These are phyloP conservation scores for Luidia sarsii DNA, from an alignment of 53 echinoderm and acorn worm species.

Conservation along the genomic window DNA sequence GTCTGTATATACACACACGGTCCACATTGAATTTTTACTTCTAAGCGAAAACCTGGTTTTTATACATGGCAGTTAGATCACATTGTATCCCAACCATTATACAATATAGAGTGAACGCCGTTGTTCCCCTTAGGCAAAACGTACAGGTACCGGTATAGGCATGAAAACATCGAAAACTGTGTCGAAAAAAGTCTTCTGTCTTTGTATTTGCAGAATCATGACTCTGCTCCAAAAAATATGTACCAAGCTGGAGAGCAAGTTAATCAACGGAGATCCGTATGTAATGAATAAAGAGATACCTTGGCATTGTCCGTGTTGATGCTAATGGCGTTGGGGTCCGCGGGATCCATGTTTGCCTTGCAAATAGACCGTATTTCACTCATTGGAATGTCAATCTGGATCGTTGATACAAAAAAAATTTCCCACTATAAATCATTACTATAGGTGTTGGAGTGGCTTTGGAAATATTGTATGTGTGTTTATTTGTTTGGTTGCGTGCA, in stretches of 20 bases:
- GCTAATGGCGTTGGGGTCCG: conserved; percentile 83
- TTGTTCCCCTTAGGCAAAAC: not conserved
- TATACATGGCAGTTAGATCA: no score
- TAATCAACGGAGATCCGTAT: not conserved
- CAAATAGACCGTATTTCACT: conserved; percentile 58
- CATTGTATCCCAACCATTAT: not conserved
- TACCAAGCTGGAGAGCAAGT: not conserved
- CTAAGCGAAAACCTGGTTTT: no score
- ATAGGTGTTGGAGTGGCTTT: not conserved
- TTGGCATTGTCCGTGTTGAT: conserved; percentile 70
- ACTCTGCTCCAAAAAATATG: not conserved
- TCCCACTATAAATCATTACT: not conserved
- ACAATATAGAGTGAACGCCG: not conserved
- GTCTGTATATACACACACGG: no score
- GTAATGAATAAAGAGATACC: conserved; percentile 33
- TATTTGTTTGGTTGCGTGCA: not conserved
- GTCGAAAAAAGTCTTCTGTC: not conserved
- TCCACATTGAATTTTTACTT: no score
- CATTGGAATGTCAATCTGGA: conserved; percentile 64
- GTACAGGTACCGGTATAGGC: not conserved
- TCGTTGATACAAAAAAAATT: not conserved
- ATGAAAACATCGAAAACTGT: not conserved
- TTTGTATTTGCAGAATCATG: not conserved
- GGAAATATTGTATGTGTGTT: not conserved
- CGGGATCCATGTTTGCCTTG: conserved; percentile 71